These are phyloP conservation scores for Sander vitreus DNA, from an alignment of 2,113 vertebrate species.

Conservation along the genomic window DNA sequence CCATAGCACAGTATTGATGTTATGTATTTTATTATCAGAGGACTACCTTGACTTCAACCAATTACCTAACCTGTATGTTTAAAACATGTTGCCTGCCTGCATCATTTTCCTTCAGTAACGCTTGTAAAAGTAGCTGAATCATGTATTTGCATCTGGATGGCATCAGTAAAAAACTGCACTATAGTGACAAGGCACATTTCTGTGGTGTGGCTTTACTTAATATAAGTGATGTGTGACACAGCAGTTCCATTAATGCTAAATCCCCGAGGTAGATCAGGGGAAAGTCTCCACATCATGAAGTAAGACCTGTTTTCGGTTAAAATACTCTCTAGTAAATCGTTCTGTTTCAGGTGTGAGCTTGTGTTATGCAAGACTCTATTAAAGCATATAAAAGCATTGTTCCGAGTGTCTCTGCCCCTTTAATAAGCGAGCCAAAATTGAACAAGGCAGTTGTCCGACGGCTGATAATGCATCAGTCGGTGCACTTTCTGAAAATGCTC, in stretches of 20 bases:
- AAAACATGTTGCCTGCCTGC: neutral
- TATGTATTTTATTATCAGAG: constrained; percentile 12
- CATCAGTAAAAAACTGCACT: neutral
- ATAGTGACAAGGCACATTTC: neutral
- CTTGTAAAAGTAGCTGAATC: neutral
- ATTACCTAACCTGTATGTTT: constrained; percentile 3
- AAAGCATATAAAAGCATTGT: neutral
- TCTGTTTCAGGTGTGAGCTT: constrained; percentile 2
- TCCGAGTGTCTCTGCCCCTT: neutral
- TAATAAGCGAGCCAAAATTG: neutral
- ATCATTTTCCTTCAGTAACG: neutral
- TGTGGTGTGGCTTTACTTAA: neutral
- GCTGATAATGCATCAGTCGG: constrained; percentile 18
- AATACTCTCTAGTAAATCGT: neutral
- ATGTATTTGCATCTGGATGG: neutral
- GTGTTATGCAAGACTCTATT: neutral
- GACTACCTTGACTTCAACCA: neutral
- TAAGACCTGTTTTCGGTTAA: neutral
- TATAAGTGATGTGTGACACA: neutral
- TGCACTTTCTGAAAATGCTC: constrained; percentile 24
- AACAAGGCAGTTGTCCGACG: neutral
- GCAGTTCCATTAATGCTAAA: neutral
- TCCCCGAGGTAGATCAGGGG: neutral
- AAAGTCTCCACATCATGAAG: constrained; percentile 17
- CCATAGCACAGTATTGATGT: neutral